A percentile compares a stretch with the other conserved stretches of the same genome.
phyloP scores from a whole-genome alignment of 2,113 vertebrate species.

The Ammodytes marinus region DNA sequence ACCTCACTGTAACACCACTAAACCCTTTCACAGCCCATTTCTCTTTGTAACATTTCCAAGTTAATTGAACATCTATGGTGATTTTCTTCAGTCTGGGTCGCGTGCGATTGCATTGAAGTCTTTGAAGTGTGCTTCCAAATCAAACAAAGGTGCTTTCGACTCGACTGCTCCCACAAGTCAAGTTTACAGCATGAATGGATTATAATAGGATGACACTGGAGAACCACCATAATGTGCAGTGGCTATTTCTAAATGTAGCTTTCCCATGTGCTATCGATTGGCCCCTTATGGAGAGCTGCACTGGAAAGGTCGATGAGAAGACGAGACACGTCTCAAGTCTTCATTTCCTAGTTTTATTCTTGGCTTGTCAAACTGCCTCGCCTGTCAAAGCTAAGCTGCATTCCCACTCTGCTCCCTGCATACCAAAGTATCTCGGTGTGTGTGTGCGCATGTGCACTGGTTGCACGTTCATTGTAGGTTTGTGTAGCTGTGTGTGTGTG shows the following conservation, averaged over 20 bases:
- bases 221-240: slow-evolving; percentile 51
- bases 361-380: slow-evolving; percentile 75
- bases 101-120: slow-evolving; percentile 21
- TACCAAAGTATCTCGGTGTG: slow-evolving; percentile 63
- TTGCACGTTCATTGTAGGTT: slow-evolving; percentile 12
- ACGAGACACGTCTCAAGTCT: slow-evolving; percentile 72
- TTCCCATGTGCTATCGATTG: slow-evolving; percentile 72
- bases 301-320: slow-evolving; percentile 76
- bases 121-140: slow-evolving; percentile 40
- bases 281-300: slow-evolving; percentile 46
- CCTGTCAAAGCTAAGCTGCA: slow-evolving; percentile 74
- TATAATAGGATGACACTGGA: slow-evolving; percentile 61
- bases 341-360: slow-evolving; percentile 82
- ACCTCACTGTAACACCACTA: slow-evolving; percentile 65
- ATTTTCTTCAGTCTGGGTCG: slow-evolving; percentile 18
- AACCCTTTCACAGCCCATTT: slow-evolving; percentile 9
- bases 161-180: neutral
- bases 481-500: slow-evolving; percentile 13
- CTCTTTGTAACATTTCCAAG: slow-evolving; percentile 33
- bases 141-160: slow-evolving; percentile 27
- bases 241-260: slow-evolving; percentile 73
- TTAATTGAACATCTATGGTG: slow-evolving; percentile 24
- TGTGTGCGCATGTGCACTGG: neutral
- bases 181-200: slow-evolving; percentile 29
- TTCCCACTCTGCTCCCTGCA: slow-evolving; percentile 66